phyloP scores from a whole-genome alignment of 2,113 vertebrate genomes.

The Aptenodytes forsteri region DNA sequence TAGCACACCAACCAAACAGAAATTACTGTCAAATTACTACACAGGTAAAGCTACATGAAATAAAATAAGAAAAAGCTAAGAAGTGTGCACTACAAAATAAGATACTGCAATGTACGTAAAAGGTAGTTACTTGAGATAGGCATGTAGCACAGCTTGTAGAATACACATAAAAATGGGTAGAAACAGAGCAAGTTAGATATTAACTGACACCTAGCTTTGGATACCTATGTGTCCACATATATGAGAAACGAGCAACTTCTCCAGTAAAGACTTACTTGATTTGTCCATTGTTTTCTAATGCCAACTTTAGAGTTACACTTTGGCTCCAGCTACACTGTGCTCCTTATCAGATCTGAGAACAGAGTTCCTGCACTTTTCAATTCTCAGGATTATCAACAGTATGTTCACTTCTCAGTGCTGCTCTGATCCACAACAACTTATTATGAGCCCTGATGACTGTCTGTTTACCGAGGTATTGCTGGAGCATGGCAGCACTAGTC shows the following conservation, averaged over 20 bases:
- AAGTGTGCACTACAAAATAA: neutral
- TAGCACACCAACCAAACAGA: neutral
- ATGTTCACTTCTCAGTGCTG: neutral
- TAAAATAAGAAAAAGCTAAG: neutral
- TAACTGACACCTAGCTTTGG: neutral
- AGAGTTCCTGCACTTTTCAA: neutral
- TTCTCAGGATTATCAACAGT: neutral
- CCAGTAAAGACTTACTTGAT: neutral
- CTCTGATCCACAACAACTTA: neutral
- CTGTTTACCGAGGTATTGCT: neutral
- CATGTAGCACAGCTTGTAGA: neutral
- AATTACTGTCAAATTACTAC: neutral
- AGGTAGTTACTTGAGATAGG: neutral
- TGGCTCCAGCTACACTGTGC: neutral
- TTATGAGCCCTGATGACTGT: neutral
- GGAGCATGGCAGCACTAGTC: neutral
- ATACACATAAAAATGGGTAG: neutral
- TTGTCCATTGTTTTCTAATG: neutral
- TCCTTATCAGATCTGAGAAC: neutral
- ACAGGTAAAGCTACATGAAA: neutral
- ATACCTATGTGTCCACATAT: fast-evolving
- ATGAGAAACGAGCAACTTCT: neutral
- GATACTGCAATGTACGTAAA: neutral
- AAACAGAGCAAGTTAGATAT: neutral
- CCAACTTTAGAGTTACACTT: neutral